Conservation (phyloP, 2,113 vertebrate genomes). For the Orycteropus afer region DNA sequence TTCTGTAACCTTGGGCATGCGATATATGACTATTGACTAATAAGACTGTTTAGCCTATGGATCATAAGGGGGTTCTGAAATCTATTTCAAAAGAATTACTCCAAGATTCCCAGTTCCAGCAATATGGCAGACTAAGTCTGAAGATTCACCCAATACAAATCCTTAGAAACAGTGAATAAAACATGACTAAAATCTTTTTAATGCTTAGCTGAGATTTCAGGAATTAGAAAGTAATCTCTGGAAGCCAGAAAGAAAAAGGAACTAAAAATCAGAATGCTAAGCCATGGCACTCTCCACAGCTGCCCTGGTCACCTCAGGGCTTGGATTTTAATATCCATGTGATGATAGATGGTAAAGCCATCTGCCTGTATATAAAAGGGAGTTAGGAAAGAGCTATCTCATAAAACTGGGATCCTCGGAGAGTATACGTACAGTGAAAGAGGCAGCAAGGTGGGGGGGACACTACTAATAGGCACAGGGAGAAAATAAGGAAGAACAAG, state of each 20-base stretch:
- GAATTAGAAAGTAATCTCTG: neutral
- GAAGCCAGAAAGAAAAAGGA: neutral
- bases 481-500: neutral
- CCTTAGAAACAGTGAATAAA: slow-evolving; percentile 10
- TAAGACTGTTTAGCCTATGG: slow-evolving; percentile 15
- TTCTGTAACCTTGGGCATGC: neutral
- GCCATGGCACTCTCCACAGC: neutral
- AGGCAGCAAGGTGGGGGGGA: neutral
- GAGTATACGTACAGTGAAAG: neutral
- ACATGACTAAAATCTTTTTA: neutral
- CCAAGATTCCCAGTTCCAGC: neutral
- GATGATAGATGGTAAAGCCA: neutral
- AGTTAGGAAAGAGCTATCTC: neutral
- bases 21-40: neutral
- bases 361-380: neutral
- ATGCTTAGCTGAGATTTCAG: slow-evolving; percentile 1
- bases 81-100: neutral
- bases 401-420: neutral
- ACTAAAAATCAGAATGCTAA: neutral
- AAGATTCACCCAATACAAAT: neutral
- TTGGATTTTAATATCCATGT: neutral
- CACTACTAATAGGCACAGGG: neutral
- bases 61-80: neutral
- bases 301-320: neutral
- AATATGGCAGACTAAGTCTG: neutral